Percentiles rank a stretch among this genome's conserved stretches.
Conservation (phyloP, 2,113 vertebrate species). For the Colius striatus region DNA sequence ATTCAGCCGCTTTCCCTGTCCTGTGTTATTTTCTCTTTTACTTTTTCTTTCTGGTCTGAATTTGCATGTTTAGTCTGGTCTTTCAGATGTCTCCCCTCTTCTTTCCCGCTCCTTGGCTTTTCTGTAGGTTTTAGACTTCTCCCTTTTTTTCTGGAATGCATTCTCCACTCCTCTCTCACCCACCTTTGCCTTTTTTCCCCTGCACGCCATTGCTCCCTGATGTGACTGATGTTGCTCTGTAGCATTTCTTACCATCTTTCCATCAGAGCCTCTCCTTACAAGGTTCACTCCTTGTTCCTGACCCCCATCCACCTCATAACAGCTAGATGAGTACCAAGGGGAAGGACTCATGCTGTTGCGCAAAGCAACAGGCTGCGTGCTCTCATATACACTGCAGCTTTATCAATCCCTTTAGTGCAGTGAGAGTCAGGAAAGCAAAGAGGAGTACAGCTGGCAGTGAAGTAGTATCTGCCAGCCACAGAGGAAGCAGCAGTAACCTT, state of each 20-base stretch:
- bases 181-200: neutral
- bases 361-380: neutral
- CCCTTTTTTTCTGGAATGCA: neutral
- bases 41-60: neutral
- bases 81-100: neutral
- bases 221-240: neutral
- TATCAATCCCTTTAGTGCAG: accelerated
- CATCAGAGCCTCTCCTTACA: neutral
- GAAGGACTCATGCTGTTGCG: accelerated
- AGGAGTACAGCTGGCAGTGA: neutral
- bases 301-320: accelerated
- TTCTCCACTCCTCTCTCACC: neutral
- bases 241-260: accelerated
- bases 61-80: neutral
- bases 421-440: neutral
- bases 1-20: neutral
- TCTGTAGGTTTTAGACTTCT: neutral
- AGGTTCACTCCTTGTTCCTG: neutral
- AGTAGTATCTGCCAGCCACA: neutral
- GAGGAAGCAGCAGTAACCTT: neutral
- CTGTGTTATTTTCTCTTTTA: neutral
- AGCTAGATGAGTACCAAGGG: accelerated
- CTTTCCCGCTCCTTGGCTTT: neutral
- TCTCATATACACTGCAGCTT: accelerated
- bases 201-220: neutral